Evolutionary conservation across 2,113 vertebrate genomes (phyloP), one percentile per base, ranked within the genome.

Genomic region (Corythornis madagascariensis): DNA sequence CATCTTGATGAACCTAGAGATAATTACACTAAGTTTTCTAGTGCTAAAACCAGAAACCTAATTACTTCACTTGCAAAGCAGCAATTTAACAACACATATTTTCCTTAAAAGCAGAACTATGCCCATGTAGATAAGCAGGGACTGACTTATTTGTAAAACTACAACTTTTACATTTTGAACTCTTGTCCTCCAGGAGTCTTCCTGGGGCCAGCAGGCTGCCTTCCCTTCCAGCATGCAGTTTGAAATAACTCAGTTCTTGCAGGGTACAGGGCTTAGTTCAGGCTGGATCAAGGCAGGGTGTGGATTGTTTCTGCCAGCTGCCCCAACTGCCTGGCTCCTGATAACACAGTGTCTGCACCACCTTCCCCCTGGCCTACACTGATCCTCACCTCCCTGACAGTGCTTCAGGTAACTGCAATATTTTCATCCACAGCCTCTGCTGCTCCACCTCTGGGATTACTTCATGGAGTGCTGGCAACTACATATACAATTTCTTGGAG

Each of bases 361-460:
- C 38, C 3, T 2, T 16, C 2, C 4, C 1, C 19, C 6, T 0
- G 14, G 72, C 35, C 33, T 0, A 0, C 2, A 2, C 33, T 8
- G 24, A 53, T 33, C 76, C 57, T 18, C 10, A 3, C 55, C 56
- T 28, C 4, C 0, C 63, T 67, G 48, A 50, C 0, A 0, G 56
- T 3, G 1, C 55, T 33, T 33, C 4, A 11, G 16, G 19, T 21
- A 13, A 43, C 69, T 15, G 45, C 55, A 60, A 14, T 5, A 7
- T 8, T 50, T 66, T 20, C 17, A 69, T 10, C 55, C 67, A 20
- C 42, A 73, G 33, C 16, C 45, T 45, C 31, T 55, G 33, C 74
- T 45, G 5, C 35, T 80, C 50, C n/a, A 19, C 2, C 50, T 69
- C 59, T 0, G 0, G 50, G 40, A 83, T 72, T 6, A 7, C 45